Conservation (phyloP, 2,888 invertebrate genomes). For the Oscheius sp. region DNA sequence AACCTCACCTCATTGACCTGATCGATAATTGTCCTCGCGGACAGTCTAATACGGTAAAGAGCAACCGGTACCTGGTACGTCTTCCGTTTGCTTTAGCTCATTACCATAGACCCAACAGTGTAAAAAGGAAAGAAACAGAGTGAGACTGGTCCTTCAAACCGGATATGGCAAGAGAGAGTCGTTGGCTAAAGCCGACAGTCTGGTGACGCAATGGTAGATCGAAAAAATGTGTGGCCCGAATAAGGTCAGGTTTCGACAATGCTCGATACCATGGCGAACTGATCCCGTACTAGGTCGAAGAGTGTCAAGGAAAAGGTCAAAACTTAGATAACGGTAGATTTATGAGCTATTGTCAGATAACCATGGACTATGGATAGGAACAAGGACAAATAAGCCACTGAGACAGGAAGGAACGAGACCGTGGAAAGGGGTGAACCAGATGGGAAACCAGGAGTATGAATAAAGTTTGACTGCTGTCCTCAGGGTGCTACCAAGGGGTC, state of each 20-base stretch:
- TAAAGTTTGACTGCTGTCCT: background rate
- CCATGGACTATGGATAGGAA: background rate
- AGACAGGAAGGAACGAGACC: background rate
- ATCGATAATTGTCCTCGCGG: slow-evolving; percentile 26
- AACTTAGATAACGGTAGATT: too few relatives aligned
- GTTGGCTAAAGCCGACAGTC: background rate
- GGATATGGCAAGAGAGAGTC: slow-evolving; percentile 11
- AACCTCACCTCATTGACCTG: slow-evolving; percentile 32
- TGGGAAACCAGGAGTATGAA: background rate
- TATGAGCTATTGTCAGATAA: too few relatives aligned
- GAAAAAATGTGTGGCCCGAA: background rate
- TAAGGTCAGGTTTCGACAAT: background rate
- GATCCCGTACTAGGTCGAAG: slow-evolving; percentile 3
- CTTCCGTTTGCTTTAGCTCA: slow-evolving; percentile 1
- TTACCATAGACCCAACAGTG: slow-evolving; percentile 4
- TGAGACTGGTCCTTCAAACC: slow-evolving; percentile 1
- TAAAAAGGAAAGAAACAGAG: background rate
- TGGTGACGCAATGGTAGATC: background rate
- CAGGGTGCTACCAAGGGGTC: slow-evolving; percentile 22
- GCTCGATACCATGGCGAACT: background rate
- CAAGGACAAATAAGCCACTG: background rate
- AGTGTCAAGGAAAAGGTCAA: background rate
- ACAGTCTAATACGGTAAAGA: background rate
- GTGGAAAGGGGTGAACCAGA: background rate
- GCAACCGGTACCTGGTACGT: slow-evolving; percentile 3